Evolutionary conservation across 2,888 invertebrate genomes (phyloP), one percentile per base, ranked within the genome.

Genomic region (Rhimphoctona megacephalus): DNA sequence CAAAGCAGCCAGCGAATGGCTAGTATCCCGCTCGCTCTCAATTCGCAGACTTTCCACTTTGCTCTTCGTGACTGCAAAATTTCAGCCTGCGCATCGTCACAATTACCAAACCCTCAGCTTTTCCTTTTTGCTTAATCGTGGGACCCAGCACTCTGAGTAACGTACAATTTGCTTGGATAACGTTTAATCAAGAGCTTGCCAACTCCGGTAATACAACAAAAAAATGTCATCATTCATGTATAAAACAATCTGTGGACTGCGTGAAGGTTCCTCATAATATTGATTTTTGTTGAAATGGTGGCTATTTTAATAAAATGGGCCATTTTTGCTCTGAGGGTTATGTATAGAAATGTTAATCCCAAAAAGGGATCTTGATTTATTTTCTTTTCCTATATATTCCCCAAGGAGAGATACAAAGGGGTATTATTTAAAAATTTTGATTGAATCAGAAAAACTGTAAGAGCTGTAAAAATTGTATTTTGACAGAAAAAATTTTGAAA

Each of bases 1-100:
- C 76, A 85, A 81, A 81, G 81, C 76, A 81, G 70, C 70, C 72
- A 39, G 70, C 70, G 76, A 81, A 85, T 77, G 70, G 76, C 49
- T 36, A 81, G 69, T 46, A 69, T 81, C 39, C 78, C 17, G 52
- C 69, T 74, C 39, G 33, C 81, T 61, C 36, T 61, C 61, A 5
- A 17, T 61, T 0, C 61, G 6, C 61, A 61, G 52, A 69, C 64
- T 66, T 81, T 69, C 80, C 70, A 39, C 69, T 80, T 76, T 69
- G 64, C 64, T 64, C 39, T 30, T 52, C 39, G 25, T 57, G 30
- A 39, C 33, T 69, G 66, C 43, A 54, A 73, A 43, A 49, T 43
- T 70, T 52, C 52, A 78, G 61, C 43, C 66, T 66, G 64, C 36
- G 52, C 72, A 81, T 66, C 66, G 52, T 73, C 36, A 46, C 73